These are phyloP conservation scores for Drosophila pandora DNA, from an alignment of 1,140 invertebrate genomes.

Conservation along the genomic window DNA sequence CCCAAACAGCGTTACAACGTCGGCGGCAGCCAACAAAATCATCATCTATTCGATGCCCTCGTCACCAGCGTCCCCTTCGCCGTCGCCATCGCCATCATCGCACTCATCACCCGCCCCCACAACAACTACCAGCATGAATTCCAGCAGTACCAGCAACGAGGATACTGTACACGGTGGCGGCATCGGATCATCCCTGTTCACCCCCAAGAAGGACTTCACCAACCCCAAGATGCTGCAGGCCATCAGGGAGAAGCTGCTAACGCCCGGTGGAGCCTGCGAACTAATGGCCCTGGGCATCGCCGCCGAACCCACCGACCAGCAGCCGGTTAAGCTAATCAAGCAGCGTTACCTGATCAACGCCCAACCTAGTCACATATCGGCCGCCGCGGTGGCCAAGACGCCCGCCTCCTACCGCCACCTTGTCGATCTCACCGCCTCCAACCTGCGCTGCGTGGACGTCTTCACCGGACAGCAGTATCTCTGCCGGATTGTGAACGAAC, in stretches of 20 bases:
- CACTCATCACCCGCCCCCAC: constrained; percentile 9
- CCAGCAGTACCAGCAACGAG: constrained; percentile 30
- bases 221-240: constrained; percentile 65
- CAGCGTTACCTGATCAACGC: constrained; percentile 76
- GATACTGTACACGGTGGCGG: constrained; percentile 3
- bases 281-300: constrained; percentile 62
- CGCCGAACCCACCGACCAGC: constrained; percentile 54
- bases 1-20: constrained; percentile 33
- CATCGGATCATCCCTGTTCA: constrained; percentile 40
- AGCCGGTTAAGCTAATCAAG: constrained; percentile 68
- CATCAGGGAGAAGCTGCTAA: constrained; percentile 66
- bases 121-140: not conserved
- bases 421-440: constrained; percentile 74
- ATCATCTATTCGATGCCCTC: constrained; percentile 52
- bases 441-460: constrained; percentile 72
- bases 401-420: constrained; percentile 79
- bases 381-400: constrained; percentile 70
- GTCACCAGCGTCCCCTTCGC: constrained; percentile 29
- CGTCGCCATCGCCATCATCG: constrained; percentile 18
- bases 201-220: constrained; percentile 69
- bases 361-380: constrained; percentile 71
- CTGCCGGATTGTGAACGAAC: constrained; percentile 80
- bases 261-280: constrained; percentile 65
- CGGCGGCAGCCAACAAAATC: constrained; percentile 53
- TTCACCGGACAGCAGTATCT: constrained; percentile 67